A percentile compares a stretch with the other conserved stretches of the same genome.
Evolutionary conservation across 2,888 invertebrate species (phyloP).

Genomic region (Oligia fasciuncula): DNA sequence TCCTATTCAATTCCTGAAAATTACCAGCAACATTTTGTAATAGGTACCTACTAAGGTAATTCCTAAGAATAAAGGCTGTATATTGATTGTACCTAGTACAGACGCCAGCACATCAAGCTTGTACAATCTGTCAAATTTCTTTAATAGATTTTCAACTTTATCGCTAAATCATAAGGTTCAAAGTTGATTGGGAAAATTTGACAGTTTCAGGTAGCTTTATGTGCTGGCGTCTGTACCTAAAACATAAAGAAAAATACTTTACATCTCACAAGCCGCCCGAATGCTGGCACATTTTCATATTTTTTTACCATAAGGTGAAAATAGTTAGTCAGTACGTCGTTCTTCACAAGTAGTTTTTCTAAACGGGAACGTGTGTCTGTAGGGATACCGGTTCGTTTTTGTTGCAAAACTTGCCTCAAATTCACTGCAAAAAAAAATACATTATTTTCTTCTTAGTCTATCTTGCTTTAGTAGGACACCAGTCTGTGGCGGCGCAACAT

Average conservation of each 20-base stretch:
- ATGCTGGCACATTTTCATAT: not conserved
- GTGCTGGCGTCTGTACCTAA: not conserved
- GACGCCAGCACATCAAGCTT: no score
- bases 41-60: not conserved
- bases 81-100: not conserved
- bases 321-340: slow-evolving; percentile 33
- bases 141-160: no score
- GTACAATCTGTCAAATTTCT: no score
- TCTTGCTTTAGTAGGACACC: not conserved
- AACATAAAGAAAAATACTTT: not conserved
- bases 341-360: slow-evolving; percentile 36
- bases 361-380: slow-evolving; percentile 21
- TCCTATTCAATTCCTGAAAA: not conserved
- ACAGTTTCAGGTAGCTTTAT: no score
- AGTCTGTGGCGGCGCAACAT: not conserved
- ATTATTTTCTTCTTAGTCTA: not conserved
- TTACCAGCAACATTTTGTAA: not conserved
- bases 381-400: slow-evolving; percentile 15
- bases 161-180: no score
- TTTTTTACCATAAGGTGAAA: slow-evolving; percentile 37
- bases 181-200: no score
- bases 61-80: not conserved
- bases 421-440: slow-evolving; percentile 69
- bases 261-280: slow-evolving; percentile 13
- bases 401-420: slow-evolving; percentile 61